These are phyloP conservation scores for Oncorhynchus tshawytscha DNA, from an alignment of 2,113 vertebrate genomes.

Conservation along the genomic window DNA sequence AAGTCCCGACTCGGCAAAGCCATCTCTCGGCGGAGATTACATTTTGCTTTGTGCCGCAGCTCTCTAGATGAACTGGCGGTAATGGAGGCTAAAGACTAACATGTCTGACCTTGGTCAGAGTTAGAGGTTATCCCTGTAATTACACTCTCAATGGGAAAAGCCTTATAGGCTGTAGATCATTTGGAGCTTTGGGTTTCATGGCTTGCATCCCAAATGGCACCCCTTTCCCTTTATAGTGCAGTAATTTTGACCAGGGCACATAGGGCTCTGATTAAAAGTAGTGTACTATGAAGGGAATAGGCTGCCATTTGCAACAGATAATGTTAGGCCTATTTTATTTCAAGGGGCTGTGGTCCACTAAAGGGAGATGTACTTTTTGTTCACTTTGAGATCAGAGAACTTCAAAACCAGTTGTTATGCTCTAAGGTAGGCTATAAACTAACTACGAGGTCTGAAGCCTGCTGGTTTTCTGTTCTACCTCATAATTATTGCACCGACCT, in stretches of 20 bases:
- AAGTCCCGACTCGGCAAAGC: constrained; percentile 28
- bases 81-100: neutral
- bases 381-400: neutral
- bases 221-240: no score
- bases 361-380: neutral
- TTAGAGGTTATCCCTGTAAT: neutral
- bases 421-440: neutral
- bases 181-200: neutral
- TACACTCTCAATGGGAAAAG: neutral
- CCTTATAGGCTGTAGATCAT: neutral
- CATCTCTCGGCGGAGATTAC: constrained; percentile 20
- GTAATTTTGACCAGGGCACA: no score
- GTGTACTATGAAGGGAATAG: no score
- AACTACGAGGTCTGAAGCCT: no score
- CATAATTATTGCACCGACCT: no score
- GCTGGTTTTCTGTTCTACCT: no score
- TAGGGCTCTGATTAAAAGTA: no score
- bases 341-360: neutral
- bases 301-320: no score
- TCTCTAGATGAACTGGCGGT: neutral
- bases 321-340: neutral
- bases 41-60: constrained; percentile 4
- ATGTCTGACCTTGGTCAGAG: constrained; percentile 8
- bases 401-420: no score
- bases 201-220: neutral